phyloP scores from a whole-genome alignment of 2,888 invertebrate genomes.

The Encarsia formosa region DNA sequence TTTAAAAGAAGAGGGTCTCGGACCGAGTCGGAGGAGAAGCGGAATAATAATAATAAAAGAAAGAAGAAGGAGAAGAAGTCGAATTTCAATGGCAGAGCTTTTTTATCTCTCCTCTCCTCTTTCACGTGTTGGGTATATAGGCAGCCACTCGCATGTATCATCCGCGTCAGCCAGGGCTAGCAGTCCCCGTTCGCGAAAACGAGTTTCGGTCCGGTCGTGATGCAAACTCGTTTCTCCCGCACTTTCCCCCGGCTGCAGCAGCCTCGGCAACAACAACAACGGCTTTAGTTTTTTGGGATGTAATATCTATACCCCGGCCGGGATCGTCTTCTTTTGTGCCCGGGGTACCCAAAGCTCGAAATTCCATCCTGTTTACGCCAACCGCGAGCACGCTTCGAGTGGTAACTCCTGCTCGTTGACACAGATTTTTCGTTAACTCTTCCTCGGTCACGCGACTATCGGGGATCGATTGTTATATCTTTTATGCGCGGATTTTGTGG shows the following conservation, averaged over 20 bases:
- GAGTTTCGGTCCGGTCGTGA: constrained; percentile 13
- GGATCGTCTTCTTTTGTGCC: no score
- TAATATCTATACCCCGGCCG: no score
- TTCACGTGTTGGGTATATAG: no score
- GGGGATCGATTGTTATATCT: neutral
- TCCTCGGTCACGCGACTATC: constrained; percentile 3
- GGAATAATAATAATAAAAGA: neutral
- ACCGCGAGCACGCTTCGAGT: constrained; percentile 19
- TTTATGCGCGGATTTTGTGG: no score
- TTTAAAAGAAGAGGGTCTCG: neutral
- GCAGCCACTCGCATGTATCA: no score
- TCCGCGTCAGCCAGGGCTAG: no score
- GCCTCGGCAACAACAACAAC: no score
- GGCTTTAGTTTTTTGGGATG: no score
- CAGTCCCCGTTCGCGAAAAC: constrained; percentile 14
- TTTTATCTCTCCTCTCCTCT: neutral
- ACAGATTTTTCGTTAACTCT: constrained; percentile 39
- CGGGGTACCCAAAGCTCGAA: no score
- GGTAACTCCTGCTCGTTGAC: constrained; percentile 33
- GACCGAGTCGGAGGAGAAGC: constrained; percentile 3
- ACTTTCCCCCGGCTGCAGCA: constrained; percentile 24
- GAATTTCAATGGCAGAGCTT: constrained; percentile 21
- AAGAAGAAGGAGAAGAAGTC: constrained; percentile 17
- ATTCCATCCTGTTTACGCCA: constrained; percentile 45
- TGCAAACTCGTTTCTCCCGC: constrained; percentile 26